Evolutionary conservation across 2,113 vertebrate species (phyloP).

Genomic region (Cinclus cinclus): DNA sequence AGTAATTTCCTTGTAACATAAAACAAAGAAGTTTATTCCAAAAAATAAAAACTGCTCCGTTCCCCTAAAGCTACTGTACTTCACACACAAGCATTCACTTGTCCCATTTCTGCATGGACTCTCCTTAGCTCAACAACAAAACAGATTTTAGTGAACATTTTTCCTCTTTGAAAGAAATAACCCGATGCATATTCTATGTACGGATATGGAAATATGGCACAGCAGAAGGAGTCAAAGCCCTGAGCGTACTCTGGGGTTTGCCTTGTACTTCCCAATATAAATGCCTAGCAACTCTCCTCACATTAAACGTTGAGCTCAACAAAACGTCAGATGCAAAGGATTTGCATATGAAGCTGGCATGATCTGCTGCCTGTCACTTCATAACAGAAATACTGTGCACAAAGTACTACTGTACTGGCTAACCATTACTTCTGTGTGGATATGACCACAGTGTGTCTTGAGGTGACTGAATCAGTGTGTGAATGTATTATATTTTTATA

Average conservation of each 20-base stretch:
- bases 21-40: neutral
- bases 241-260: neutral
- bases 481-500: neutral
- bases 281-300: neutral
- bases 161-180: neutral
- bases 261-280: neutral
- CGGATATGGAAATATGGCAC: neutral
- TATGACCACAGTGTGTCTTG: neutral
- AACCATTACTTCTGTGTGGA: neutral
- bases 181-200: neutral
- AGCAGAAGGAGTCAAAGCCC: neutral
- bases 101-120: neutral
- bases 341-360: neutral
- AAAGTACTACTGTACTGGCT: neutral
- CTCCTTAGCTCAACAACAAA: neutral
- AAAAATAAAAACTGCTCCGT: neutral
- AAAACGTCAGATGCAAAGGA: neutral
- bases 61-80: neutral
- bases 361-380: neutral
- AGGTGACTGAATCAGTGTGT: neutral
- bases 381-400: neutral
- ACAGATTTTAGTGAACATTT: neutral
- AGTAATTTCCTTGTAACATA: neutral
- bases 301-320: neutral
- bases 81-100: rapidly evolving